Percentiles rank a stretch among this genome's conserved stretches.
Conservation (phyloP, 1,140 invertebrate genomes). For the Riptortus pedestris region DNA sequence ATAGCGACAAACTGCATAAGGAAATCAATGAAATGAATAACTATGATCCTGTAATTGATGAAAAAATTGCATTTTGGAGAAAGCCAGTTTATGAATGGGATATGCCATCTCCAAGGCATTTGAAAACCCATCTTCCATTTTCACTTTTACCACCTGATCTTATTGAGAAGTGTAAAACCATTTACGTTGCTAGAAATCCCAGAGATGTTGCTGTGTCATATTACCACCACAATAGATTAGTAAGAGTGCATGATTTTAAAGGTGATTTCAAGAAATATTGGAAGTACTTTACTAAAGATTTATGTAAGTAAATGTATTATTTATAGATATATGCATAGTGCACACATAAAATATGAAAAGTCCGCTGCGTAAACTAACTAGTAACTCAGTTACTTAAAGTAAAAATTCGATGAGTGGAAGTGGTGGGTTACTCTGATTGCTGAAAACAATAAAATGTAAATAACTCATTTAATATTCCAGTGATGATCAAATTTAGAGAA, state of each 20-base stretch:
- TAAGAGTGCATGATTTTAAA: conserved; percentile 57
- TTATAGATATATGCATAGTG: too few relatives aligned
- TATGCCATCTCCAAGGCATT: conserved; percentile 45
- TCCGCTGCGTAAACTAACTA: too few relatives aligned
- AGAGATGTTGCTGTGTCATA: conserved; percentile 77
- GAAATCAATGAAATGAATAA: conserved; percentile 23
- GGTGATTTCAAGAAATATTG: conserved; percentile 66
- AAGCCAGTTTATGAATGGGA: conserved; percentile 31
- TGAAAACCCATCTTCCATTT: conserved; percentile 52
- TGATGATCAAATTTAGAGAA: too few relatives aligned
- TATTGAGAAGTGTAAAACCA: conserved; percentile 36
- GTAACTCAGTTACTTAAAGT: too few relatives aligned
- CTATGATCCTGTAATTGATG: conserved; percentile 5
- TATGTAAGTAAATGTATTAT: conserved; percentile 40
- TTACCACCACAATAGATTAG: conserved; percentile 63
- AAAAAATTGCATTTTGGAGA: conserved; percentile 4
- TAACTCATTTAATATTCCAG: too few relatives aligned
- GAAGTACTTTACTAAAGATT: conserved; percentile 60
- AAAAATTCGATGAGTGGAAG: too few relatives aligned
- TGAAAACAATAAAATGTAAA: too few relatives aligned
- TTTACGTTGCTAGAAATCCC: conserved; percentile 72
- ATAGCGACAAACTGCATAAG: conserved; percentile 19
- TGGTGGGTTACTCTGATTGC: too few relatives aligned
- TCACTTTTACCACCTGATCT: conserved; percentile 55
- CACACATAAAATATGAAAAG: too few relatives aligned